Conservation (phyloP, 2,113 vertebrate species). For the Narcine bancroftii region DNA sequence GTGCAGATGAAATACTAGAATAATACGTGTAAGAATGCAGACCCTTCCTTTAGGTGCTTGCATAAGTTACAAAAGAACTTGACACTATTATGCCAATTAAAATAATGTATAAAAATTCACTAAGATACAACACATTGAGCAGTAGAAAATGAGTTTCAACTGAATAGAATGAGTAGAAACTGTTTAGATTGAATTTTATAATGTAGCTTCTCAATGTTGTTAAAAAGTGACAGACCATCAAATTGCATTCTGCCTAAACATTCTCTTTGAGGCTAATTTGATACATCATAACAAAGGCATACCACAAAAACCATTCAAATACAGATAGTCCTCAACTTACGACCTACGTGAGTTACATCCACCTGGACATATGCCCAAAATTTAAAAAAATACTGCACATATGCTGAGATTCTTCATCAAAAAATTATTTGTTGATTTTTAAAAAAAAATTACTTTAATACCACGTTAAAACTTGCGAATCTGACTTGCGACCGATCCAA, state of each 20-base stretch:
- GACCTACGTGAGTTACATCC: too few species aligned
- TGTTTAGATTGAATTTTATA: neutral
- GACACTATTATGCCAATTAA: neutral
- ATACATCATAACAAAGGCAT: neutral
- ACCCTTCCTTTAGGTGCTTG: neutral
- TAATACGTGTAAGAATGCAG: neutral
- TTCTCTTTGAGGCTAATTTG: neutral
- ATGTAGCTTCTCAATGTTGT: neutral
- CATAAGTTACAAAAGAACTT: neutral
- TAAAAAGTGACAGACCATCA: neutral
- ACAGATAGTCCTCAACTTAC: too few species aligned
- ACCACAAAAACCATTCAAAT: neutral
- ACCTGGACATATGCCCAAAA: too few species aligned
- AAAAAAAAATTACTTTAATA: too few species aligned
- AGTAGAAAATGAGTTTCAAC: neutral
- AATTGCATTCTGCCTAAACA: neutral
- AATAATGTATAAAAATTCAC: neutral
- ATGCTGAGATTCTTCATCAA: too few species aligned
- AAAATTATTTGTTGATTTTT: too few species aligned
- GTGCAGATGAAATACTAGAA: too few species aligned
- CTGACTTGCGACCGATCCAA: too few species aligned
- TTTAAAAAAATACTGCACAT: too few species aligned
- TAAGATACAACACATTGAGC: neutral
- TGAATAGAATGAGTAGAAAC: too few species aligned
- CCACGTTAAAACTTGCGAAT: too few species aligned